Evolutionary conservation across 2,113 vertebrate species (phyloP).

Genomic region (Zosterops pallidus): DNA sequence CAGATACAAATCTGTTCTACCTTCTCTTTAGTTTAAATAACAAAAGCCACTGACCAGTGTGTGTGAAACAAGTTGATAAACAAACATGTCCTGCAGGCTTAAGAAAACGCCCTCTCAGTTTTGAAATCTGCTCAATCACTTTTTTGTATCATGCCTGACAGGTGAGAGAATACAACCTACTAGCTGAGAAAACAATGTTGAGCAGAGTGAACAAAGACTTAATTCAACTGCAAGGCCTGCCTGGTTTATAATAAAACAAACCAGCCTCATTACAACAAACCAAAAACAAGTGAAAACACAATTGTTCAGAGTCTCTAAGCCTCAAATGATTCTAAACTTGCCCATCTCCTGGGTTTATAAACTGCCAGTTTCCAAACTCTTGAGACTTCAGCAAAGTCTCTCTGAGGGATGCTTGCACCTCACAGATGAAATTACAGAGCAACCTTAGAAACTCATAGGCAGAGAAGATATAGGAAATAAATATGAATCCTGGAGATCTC

Average conservation of each 20-base stretch:
- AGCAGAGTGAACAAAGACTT: background rate
- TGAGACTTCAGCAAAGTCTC: background rate
- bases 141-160: background rate
- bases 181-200: background rate
- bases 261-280: background rate
- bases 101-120: background rate
- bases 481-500: background rate
- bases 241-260: background rate
- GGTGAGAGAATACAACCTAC: background rate
- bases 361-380: background rate
- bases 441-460: background rate
- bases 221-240: background rate
- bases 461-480: background rate
- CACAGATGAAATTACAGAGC: background rate
- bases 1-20: background rate
- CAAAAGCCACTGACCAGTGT: background rate
- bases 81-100: background rate
- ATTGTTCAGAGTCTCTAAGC: background rate
- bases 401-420: background rate
- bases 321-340: background rate
- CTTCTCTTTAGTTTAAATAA: background rate
- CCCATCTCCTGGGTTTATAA: background rate
- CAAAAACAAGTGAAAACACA: background rate
- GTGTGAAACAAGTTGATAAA: background rate
- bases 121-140: background rate